Conservation (phyloP, 2,888 invertebrate genomes). For the Galerucella calmariensis region DNA sequence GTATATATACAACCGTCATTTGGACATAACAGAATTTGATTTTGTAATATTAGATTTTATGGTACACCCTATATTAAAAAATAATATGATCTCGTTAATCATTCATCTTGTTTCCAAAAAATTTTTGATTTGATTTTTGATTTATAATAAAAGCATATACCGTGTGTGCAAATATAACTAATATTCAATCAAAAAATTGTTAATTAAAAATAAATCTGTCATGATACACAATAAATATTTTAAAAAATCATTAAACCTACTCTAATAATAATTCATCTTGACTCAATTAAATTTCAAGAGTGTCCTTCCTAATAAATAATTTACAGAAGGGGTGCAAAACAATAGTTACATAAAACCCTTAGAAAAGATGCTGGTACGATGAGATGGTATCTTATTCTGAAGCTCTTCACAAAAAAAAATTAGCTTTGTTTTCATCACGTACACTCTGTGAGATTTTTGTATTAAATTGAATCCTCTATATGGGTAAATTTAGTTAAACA, state of each 20-base stretch:
- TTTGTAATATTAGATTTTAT: no score
- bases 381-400: constrained; percentile 20
- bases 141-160: no score
- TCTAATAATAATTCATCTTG: neutral
- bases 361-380: constrained; percentile 29
- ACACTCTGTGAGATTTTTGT: constrained; percentile 21
- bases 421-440: constrained; percentile 45
- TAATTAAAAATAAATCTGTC: no score
- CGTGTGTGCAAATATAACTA: no score
- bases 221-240: neutral
- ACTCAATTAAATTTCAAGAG: constrained; percentile 3
- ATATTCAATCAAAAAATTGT: no score
- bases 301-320: constrained; percentile 10
- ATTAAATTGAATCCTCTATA: constrained; percentile 27
- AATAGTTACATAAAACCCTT: constrained; percentile 10
- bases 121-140: no score
- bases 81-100: no score
- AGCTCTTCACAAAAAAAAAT: constrained; percentile 28
- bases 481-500: constrained; percentile 3
- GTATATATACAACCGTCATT: no score
- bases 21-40: no score
- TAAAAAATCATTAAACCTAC: neutral
- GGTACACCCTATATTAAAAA: no score
- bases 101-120: no score
- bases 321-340: constrained; percentile 15